Evolutionary conservation across 2,797 vertebrate species (phyloP), one percentile per base, ranked within the genome.

Genomic region (Kryptopterus vitreolus): DNA sequence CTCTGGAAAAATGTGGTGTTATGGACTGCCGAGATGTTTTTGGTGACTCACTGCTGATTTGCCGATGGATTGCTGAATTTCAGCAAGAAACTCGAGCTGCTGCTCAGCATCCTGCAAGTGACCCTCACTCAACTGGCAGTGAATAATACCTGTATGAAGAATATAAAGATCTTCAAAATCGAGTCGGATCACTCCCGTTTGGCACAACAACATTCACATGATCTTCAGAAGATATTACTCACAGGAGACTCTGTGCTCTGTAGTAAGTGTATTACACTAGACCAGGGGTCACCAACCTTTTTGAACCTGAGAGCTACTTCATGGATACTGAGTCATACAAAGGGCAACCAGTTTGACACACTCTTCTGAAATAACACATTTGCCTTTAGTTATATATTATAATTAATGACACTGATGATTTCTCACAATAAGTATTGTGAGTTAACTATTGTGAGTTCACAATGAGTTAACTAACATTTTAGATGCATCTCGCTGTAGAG

Each of bases 71-170:
- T 97, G 96, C 31, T 98, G 96, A 88, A 98, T 93, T 92, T 97
- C 96, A 80, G 92, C 95, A 69, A 99, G 93, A 86, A 99, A 98
- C 87, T 99, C 97, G 81, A 99, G 76, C 82, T 99, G 98, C 74
- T 98, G 96, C 82, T 97, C 95, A 31, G 96, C 98, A 0, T 99
- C 96, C 33, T 98, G 94, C 72, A 98, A 81, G 0, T 95, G 94
- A 4, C 94, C 96, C 85, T 98, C 95, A 29, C 94, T 92, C 77
- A 99, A 88, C 68, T 99, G 97, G 87, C 98, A 97, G 29, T 89
- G 93, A 78, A 98, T 98, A 86, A 96, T 94, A 84, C 98, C 98
- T 99, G 89, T 1, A n/a, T n/a, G n/a, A n/a, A 48, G 22, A 52
- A 53, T 7, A 69, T 15, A 33, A 3, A 50, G 4, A 15, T 48